These are phyloP conservation scores for Archilochus colubris DNA, from an alignment of 2,113 vertebrate species.

Conservation along the genomic window DNA sequence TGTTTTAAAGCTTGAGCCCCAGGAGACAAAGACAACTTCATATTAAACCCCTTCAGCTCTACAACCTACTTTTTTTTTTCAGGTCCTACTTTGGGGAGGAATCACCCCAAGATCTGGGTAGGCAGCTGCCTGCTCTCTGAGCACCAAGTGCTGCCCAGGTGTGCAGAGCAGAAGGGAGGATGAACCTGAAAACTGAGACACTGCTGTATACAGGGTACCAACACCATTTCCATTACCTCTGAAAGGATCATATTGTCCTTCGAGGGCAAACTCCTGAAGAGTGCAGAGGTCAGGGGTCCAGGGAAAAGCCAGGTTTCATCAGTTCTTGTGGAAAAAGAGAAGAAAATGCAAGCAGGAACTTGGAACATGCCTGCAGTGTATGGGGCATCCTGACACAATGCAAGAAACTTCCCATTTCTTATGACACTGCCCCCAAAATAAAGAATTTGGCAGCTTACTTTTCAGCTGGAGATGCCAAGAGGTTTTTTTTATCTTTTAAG, in stretches of 20 bases:
- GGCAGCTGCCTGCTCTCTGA: neutral
- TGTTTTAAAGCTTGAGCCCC: neutral
- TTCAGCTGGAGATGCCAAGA: neutral
- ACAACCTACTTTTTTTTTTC: neutral
- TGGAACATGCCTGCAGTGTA: neutral
- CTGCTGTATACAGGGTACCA: accelerated
- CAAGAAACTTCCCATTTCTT: neutral
- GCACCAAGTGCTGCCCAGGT: no score
- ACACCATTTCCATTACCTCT: neutral
- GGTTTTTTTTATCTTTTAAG: neutral
- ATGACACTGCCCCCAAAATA: neutral
- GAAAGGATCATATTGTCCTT: neutral
- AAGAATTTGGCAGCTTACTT: neutral
- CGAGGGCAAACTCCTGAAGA: accelerated
- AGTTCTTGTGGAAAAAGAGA: no score
- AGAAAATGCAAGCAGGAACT: neutral
- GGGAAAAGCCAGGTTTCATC: neutral
- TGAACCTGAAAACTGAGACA: accelerated
- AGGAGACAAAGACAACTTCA: neutral
- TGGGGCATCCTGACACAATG: neutral
- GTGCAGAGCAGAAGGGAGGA: neutral
- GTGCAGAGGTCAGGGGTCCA: neutral
- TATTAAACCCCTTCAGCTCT: neutral
- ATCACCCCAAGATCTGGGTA: accelerated
- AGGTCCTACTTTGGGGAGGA: neutral